Base-by-base conservation (phyloP, 37 sponge, comb jelly and placozoan genomes). In the Tethya wilhelma region DNA sequence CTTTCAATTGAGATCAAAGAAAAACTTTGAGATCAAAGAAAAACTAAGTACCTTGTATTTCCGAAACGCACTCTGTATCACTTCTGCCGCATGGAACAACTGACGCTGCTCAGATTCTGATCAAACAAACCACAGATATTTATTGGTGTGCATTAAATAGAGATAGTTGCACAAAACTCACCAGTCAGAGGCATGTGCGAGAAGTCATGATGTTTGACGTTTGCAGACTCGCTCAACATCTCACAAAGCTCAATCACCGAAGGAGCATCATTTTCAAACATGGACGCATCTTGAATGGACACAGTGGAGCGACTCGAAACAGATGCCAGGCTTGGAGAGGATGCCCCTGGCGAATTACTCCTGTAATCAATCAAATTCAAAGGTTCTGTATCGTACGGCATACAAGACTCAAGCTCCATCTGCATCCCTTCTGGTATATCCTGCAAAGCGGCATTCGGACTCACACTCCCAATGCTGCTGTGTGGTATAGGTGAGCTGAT, bases 221-320 rank as follows among this genome's bases (percentile, higher is more conserved):
- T 82, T 7, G 72, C 68, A 0, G 89, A 82, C 41, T 89, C 89
- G 7, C 89, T 59, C n/a, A 89, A 33, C 64, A 89, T 53, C 59
- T 89, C 89, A 62, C 89, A 89, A 25, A 89, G 64, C 28, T 78
- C 89, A 5, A 73, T 26, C 23, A 89, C 89, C 25, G 84, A 82
- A 4, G 82, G 82, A 2, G 88, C 69, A 6, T 81, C 88, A 8
- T 6, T 42, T 12, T 79, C 80, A 64, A 86, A 79, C 26, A 71
- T 9, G n/a, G n/a, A n/a, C n/a, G n/a, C n/a, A 28, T 78, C 79
- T 3, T 86, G 73, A 1, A 41, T 38, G 12, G 81, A 79, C 30
- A 75, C 44, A 0, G 77, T 69, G 58, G 88, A 87, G 23, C 34
- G 69, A 55, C 76, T 74, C 12, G 82, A 66, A 1, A 69, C 71